Evolutionary conservation across 2,888 invertebrate species (phyloP).

Genomic region (Eledone cirrhosa): DNA sequence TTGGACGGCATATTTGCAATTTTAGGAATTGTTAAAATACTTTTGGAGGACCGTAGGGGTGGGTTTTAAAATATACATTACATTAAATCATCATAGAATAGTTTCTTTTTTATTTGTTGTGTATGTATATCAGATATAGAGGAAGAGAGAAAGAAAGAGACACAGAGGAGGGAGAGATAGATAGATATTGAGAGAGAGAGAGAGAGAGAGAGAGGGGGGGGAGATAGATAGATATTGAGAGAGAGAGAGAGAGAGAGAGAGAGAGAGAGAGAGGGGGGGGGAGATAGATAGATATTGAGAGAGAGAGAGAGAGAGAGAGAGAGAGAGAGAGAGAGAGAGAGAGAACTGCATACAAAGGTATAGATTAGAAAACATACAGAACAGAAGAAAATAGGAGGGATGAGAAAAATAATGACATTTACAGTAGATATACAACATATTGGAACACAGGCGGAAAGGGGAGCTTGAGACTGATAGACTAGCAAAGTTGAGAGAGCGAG

Average conservation of each 20-base stretch:
- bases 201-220: background rate
- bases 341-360: background rate
- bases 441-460: background rate
- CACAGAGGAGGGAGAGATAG: background rate
- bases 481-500: background rate
- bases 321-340: background rate
- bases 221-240: no score
- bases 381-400: background rate
- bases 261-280: background rate
- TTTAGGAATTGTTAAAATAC: no score
- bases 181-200: background rate
- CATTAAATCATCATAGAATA: no score
- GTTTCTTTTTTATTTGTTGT: background rate
- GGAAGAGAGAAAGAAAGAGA: background rate
- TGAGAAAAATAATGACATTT: background rate
- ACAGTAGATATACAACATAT: background rate
- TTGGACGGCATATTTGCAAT: no score
- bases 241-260: background rate
- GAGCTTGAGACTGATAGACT: constrained; percentile 11
- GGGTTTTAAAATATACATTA: no score
- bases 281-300: background rate
- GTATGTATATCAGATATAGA: background rate
- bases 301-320: background rate
- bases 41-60: no score
- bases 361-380: background rate